Percentiles rank a stretch among this genome's conserved stretches.
phyloP scores from a whole-genome alignment of 1,140 invertebrate genomes.

The Subanguina moxae region DNA sequence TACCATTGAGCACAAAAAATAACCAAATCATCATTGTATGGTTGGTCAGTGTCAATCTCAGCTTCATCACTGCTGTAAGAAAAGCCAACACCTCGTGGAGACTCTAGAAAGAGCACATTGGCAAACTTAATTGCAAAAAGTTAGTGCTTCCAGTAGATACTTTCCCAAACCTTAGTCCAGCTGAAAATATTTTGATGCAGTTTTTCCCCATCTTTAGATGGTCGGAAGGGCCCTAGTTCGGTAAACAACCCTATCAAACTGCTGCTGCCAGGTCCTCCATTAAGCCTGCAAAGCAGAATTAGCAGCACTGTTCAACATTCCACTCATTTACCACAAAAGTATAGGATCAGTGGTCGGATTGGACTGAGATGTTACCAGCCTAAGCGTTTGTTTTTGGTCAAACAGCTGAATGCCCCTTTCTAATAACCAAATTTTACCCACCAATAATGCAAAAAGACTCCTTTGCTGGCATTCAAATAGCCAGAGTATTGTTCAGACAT shows the following conservation, averaged over 20 bases:
- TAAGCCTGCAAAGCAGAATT: slow-evolving; percentile 60
- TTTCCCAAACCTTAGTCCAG: slow-evolving; percentile 61
- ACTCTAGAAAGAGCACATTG: background rate
- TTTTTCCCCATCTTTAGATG: slow-evolving; percentile 56
- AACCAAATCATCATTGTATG: background rate
- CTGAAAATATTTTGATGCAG: slow-evolving; percentile 61
- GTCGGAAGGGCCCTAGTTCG: slow-evolving; percentile 64
- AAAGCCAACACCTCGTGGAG: background rate
- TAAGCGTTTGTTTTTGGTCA: slow-evolving; percentile 44
- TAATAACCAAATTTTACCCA: slow-evolving; percentile 10
- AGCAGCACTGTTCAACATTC: background rate
- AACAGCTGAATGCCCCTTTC: too few species aligned
- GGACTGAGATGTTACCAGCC: slow-evolving; percentile 59
- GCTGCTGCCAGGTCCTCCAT: slow-evolving; percentile 65
- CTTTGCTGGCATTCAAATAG: slow-evolving; percentile 49
- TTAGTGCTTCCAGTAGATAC: too few species aligned
- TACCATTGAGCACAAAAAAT: background rate
- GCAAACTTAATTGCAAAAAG: background rate
- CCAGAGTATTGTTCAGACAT: slow-evolving; percentile 54
- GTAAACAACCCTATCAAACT: slow-evolving; percentile 62
- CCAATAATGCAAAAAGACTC: slow-evolving; percentile 57
- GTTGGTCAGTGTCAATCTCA: background rate
- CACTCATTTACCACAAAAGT: slow-evolving; percentile 60
- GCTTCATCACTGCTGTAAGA: background rate
- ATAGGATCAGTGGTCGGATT: slow-evolving; percentile 61